Evolutionary conservation across 1,140 invertebrate species (phyloP).

Genomic region (Bombus soroeensis): DNA sequence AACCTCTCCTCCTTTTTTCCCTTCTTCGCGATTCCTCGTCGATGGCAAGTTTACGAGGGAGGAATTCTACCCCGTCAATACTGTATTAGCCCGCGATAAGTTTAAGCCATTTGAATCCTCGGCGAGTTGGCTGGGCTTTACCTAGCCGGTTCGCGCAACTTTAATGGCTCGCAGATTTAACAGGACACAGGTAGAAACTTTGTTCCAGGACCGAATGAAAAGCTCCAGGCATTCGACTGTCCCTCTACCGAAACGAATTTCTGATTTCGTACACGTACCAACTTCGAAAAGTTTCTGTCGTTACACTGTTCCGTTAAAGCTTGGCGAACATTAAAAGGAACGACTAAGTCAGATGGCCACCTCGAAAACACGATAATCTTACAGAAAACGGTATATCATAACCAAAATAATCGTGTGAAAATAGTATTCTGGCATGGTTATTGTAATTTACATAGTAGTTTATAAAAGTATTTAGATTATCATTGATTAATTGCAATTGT

Average conservation of each 20-base stretch:
- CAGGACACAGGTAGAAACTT: conserved; percentile 58
- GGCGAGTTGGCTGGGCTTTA: conserved; percentile 55
- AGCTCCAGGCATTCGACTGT: conserved; percentile 42
- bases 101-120: conserved; percentile 66
- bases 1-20: background rate
- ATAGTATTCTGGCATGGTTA: too few species aligned
- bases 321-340: background rate
- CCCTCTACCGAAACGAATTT: conserved; percentile 45
- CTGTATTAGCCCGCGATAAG: conserved; percentile 63
- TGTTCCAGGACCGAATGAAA: conserved; percentile 51
- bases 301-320: conserved; percentile 12
- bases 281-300: conserved; percentile 45
- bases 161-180: conserved; percentile 65
- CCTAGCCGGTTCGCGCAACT: conserved; percentile 53
- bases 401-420: too few species aligned
- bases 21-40: background rate
- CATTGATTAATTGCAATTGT: too few species aligned
- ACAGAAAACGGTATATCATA: too few species aligned
- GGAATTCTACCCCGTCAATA: conserved; percentile 60
- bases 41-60: conserved; percentile 39
- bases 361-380: background rate
- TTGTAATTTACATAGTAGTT: too few species aligned
- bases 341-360: background rate
- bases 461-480: too few species aligned
- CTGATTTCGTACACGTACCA: conserved; percentile 58